Evolutionary conservation across 2,888 invertebrate species (phyloP), one percentile per base, ranked within the genome.

Genomic region (Netelia fuscicornis): DNA sequence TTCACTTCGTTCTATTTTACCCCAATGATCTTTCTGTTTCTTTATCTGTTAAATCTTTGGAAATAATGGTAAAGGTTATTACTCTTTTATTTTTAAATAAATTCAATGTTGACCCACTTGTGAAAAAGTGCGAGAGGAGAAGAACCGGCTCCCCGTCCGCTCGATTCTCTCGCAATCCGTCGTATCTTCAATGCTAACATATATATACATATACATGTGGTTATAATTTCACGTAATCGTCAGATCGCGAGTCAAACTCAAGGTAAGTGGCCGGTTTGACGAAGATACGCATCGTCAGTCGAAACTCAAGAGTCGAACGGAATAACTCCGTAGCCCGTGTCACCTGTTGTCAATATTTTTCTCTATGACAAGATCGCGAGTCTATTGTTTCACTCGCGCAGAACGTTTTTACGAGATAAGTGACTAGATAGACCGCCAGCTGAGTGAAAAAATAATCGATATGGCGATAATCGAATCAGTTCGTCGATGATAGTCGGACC

Each of bases 401-500:
- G 37, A 37, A 37, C 6, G 37, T 48, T 48, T 48, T 58, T 20
- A 58, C 42, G 77, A 77, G 77, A 84, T 84, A 84, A 77, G 58
- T 13, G 25, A 56, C 37, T 23, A 65, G 68, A 60, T 30, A 30
- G n/a, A 70, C 10, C 8, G 9, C 37, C 56, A n/a, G 76, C 62
- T 52, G 11, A 30, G 60, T 25, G 65, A 56, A 71, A 67, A 70
- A 60, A 52, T n/a, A 17, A 30, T 60, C 56, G 81, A 77, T 48
- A 74, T 44, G 54, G 30, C 72, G 64, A 23, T 23, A 37, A 20
- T 77, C 52, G 74, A 86, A 80, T 83, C 77, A 82, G 86, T 86
- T 77, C 74, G 62, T 72, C 72, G 48, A 58, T 64, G 83, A 56
- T 74, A 84, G 83, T 58, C 62, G n/a, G 30, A 71, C 42, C 25